phyloP scores from a whole-genome alignment of 2,797 vertebrate genomes.

The Morelia viridis region DNA sequence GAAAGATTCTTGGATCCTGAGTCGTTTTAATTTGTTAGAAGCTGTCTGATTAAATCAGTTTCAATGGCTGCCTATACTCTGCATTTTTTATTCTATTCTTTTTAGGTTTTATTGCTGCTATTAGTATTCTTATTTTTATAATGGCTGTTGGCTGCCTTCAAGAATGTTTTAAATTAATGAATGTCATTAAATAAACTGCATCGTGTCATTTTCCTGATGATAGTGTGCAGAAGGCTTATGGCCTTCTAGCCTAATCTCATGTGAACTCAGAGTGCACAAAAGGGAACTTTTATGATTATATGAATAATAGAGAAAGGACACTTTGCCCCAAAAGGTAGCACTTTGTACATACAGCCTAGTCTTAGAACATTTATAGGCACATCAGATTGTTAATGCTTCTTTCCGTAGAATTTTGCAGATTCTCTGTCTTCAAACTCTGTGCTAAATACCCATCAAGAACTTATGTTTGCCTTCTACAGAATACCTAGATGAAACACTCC shows the following conservation, averaged over 20 bases:
- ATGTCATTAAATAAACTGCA: background rate
- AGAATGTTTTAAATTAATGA: background rate
- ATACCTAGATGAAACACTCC: background rate
- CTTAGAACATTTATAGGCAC: background rate
- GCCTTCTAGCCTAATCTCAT: background rate
- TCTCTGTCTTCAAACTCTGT: background rate
- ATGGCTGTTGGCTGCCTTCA: background rate
- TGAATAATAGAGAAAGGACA: background rate
- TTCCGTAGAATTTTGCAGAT: background rate
- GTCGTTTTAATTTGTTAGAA: background rate
- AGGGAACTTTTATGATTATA: background rate
- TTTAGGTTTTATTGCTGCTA: background rate
- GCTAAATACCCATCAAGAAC: background rate
- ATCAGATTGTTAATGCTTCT: background rate
- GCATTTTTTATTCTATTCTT: background rate
- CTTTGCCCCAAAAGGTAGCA: background rate
- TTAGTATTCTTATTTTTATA: background rate
- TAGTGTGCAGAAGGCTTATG: background rate
- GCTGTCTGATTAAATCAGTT: conserved; percentile 4
- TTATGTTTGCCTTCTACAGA: background rate
- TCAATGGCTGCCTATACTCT: background rate
- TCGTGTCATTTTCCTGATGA: background rate
- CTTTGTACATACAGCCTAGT: background rate
- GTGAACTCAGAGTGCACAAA: background rate
- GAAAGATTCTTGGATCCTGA: background rate